A percentile compares a stretch with the other conserved stretches of the same genome.
Evolutionary conservation across 2,797 vertebrate species (phyloP).

Genomic region (Sciaenops ocellatus): DNA sequence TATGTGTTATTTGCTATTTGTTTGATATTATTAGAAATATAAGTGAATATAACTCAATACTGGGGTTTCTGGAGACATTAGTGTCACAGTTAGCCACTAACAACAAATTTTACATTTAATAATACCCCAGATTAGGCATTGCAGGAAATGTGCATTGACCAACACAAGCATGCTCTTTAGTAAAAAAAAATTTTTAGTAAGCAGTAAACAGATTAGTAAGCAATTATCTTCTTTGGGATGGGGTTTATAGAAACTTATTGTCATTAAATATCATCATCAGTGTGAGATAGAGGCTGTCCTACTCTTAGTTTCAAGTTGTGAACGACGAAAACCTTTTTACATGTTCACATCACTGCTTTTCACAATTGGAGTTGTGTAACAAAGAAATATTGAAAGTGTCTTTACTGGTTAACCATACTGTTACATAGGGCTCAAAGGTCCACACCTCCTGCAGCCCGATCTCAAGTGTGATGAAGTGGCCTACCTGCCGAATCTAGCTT

Average conservation of each 20-base stretch:
- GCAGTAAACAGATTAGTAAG: too few relatives aligned
- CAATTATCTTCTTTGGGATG: not conserved
- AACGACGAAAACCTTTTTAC: not conserved
- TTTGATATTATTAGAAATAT: not conserved
- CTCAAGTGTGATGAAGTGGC: constrained; percentile 36
- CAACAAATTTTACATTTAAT: not conserved
- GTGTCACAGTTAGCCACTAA: not conserved
- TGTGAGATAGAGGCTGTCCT: not conserved
- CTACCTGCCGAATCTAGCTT: constrained; percentile 32
- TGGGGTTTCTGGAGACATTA: not conserved
- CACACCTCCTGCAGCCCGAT: constrained; percentile 19
- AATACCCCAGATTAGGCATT: not conserved
- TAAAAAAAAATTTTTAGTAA: too few relatives aligned
- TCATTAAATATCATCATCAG: too few relatives aligned
- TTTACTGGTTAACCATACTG: constrained; percentile 9
- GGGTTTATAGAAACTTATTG: not conserved
- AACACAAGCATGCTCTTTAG: not conserved
- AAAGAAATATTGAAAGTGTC: not conserved
- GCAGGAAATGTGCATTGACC: not conserved
- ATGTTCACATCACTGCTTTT: not conserved
- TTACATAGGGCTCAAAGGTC: constrained; percentile 25
- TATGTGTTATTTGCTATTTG: not conserved
- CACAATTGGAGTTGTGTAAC: not conserved
- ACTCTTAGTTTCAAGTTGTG: not conserved
- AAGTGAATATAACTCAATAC: not conserved